A percentile compares a stretch with the other conserved stretches of the same genome.
These are phyloP conservation scores for Barbus barbus DNA, from an alignment of 2,113 vertebrate species.

Conservation along the genomic window DNA sequence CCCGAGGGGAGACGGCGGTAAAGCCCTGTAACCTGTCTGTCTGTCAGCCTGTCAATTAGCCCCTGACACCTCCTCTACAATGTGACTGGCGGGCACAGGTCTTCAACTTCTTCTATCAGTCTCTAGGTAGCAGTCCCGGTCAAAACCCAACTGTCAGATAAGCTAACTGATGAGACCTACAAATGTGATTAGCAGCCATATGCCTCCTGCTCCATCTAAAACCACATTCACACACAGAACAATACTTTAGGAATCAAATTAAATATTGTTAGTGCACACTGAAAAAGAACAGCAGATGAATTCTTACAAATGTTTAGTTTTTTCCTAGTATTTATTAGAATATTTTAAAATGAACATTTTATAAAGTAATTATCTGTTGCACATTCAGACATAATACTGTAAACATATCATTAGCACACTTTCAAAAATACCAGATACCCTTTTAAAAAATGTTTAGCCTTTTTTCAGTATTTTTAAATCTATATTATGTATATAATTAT, in stretches of 20 bases:
- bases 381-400: background rate
- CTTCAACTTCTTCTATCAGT: slow-evolving; percentile 25
- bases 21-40: slow-evolving; percentile 64
- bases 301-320: no score
- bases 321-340: background rate
- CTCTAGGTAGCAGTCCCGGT: slow-evolving; percentile 20
- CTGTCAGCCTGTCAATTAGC: slow-evolving; percentile 62
- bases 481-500: no score
- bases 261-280: slow-evolving; percentile 13
- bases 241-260: slow-evolving; percentile 6
- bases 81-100: slow-evolving; percentile 2
- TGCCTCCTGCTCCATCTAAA: slow-evolving; percentile 1
- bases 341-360: no score
- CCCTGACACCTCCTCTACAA: slow-evolving; percentile 25
- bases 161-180: slow-evolving; percentile 44
- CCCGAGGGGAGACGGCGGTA: slow-evolving; percentile 42
- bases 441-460: no score
- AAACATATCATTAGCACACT: no score
- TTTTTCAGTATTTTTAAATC: background rate
- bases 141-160: slow-evolving; percentile 42
- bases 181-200: slow-evolving; percentile 35
- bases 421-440: no score
- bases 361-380: background rate
- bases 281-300: slow-evolving; percentile 26
- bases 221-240: background rate